These are phyloP conservation scores for Rhyzopertha dominica DNA, from an alignment of 1,140 invertebrate genomes.

Conservation along the genomic window DNA sequence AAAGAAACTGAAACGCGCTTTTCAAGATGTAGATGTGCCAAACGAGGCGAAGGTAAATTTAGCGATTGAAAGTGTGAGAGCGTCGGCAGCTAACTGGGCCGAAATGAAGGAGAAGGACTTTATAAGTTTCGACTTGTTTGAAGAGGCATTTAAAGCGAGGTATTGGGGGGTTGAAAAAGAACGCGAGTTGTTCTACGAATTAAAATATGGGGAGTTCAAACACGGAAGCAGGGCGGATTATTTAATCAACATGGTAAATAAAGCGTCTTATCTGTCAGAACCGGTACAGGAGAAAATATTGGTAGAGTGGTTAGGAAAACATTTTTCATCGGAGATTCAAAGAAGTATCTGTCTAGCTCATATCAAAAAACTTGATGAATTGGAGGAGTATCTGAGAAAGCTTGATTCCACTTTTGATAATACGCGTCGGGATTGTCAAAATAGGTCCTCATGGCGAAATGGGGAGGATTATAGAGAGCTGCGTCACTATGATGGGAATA, in stretches of 20 bases:
- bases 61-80: not conserved
- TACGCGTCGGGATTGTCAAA: no score
- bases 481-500: no score
- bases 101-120: not conserved
- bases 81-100: constrained; percentile 7
- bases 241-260: constrained; percentile 7
- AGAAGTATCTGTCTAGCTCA: not conserved
- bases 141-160: constrained; percentile 4
- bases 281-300: constrained; percentile 8
- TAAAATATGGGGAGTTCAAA: constrained; percentile 7
- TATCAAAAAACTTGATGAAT: not conserved
- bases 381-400: constrained; percentile 4
- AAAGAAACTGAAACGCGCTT: not conserved
- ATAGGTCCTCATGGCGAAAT: no score
- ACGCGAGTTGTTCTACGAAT: constrained; percentile 2
- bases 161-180: constrained; percentile 8
- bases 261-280: constrained; percentile 7
- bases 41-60: constrained; percentile 5
- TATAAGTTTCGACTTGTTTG: constrained; percentile 4
- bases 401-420: no score
- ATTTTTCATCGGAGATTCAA: constrained; percentile 1
- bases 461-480: no score
- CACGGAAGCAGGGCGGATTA: constrained; percentile 7
- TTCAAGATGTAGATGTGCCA: constrained; percentile 7
- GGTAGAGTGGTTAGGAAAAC: constrained; percentile 8